These are phyloP conservation scores for Caenorhabditis sp. DNA, from an alignment of 2,888 invertebrate species.

Conservation along the genomic window DNA sequence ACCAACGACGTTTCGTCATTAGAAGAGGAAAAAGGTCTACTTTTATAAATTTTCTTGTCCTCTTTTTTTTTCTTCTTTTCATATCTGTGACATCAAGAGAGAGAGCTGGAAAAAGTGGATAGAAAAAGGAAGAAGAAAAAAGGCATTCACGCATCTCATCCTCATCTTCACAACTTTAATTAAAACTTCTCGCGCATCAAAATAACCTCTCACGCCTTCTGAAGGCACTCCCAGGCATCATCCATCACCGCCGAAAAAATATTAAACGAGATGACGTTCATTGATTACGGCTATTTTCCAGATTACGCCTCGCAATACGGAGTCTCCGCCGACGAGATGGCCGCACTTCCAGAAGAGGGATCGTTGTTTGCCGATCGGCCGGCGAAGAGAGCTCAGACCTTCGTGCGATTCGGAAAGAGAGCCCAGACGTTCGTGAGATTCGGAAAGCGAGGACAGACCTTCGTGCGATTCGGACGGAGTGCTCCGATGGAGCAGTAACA, in stretches of 20 bases:
- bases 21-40: background rate
- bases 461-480: slow-evolving; percentile 64
- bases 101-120: slow-evolving; percentile 11
- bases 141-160: slow-evolving; percentile 33
- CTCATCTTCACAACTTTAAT: slow-evolving; percentile 51
- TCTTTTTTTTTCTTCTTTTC: slow-evolving; percentile 1
- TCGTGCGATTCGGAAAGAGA: slow-evolving; percentile 65
- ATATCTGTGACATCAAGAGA: slow-evolving; percentile 40
- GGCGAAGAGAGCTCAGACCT: slow-evolving; percentile 63
- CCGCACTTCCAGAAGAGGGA: slow-evolving; percentile 37
- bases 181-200: slow-evolving; percentile 52
- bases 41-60: slow-evolving; percentile 26
- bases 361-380: slow-evolving; percentile 57
- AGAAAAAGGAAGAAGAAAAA: slow-evolving; percentile 24
- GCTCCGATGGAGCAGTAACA: slow-evolving; percentile 50
- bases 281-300: slow-evolving; percentile 34
- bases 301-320: slow-evolving; percentile 55
- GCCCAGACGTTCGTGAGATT: slow-evolving; percentile 66
- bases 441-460: slow-evolving; percentile 65
- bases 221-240: slow-evolving; percentile 5
- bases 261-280: slow-evolving; percentile 37
- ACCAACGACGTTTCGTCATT: background rate
- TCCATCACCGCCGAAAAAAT: slow-evolving; percentile 6
- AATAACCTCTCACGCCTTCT: slow-evolving; percentile 30
- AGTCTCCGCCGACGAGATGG: slow-evolving; percentile 33